Evolutionary conservation across 2,888 invertebrate species (phyloP).

Genomic region (Cistogaster globosa): DNA sequence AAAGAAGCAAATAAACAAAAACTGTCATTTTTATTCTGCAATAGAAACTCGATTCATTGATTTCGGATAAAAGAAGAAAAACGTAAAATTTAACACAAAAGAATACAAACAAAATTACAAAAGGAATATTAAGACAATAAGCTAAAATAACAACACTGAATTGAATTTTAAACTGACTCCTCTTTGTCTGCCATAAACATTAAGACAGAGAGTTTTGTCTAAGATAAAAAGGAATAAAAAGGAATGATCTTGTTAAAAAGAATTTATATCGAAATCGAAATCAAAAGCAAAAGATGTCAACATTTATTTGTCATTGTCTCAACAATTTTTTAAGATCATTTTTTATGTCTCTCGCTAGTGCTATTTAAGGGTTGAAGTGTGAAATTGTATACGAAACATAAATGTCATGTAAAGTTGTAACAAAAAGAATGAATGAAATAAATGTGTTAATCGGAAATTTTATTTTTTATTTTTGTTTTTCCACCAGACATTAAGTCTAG

Average conservation of each 20-base stretch:
- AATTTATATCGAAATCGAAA: constrained; percentile 46
- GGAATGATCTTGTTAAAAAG: constrained; percentile 54
- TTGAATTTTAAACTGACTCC: constrained; percentile 46
- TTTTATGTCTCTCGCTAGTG: constrained; percentile 1
- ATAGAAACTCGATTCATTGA: constrained; percentile 47
- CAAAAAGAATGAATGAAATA: constrained; percentile 43
- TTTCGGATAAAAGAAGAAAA: constrained; percentile 12
- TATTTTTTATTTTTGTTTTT: constrained; percentile 1
- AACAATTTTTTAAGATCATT: constrained; percentile 47
- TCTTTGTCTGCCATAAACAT: constrained; percentile 42
- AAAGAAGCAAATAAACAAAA: constrained; percentile 12
- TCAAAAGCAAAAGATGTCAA: constrained; percentile 54
- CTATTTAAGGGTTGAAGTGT: constrained; percentile 18
- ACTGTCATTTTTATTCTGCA: constrained; percentile 29
- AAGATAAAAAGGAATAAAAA: not conserved
- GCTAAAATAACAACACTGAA: not conserved
- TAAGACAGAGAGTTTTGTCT: not conserved
- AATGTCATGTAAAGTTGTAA: too few relatives aligned
- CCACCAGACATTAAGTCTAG: constrained; percentile 57
- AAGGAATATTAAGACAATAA: constrained; percentile 51
- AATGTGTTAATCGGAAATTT: constrained; percentile 58
- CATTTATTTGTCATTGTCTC: constrained; percentile 48
- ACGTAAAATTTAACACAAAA: constrained; percentile 44
- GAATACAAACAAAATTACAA: constrained; percentile 13
- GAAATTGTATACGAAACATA: not conserved